Base-by-base conservation (phyloP, 2,797 vertebrate species). In the Buceros bicornis region DNA sequence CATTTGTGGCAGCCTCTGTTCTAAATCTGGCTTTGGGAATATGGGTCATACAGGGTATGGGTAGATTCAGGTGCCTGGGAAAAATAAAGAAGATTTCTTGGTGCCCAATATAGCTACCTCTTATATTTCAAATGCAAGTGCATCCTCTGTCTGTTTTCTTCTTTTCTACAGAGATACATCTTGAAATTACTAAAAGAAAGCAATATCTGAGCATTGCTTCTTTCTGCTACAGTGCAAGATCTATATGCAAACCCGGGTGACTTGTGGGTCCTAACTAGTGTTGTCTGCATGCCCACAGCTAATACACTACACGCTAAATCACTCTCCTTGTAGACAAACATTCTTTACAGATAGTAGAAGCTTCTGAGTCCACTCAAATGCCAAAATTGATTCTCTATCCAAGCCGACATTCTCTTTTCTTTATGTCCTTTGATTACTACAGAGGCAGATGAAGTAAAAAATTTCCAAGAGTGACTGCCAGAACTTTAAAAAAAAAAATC, bases 1-100 rank as follows among this genome's bases (percentile, higher is more conserved):
- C 29, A 87, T 80, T 96, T 94, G 69, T 92, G 92, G 51, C 48
- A 91, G 48, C 64, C 8, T 65, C 65, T 64, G 24, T 51, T 95
- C 74, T 82, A 94, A 95, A 94, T 74, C 67, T 73, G 74, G 31
- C 62, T 29, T 47, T 67, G 78, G 48, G 45, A 80, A 80, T 43
- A 51, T 15, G 31, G 11, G 6, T 4, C 17, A 57, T 16, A 29
- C 22, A 45, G 79, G 8, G 3, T 50, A 54, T 5, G n/a, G 25
- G 25, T 40, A 87, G 50, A 62, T 64, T 51, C 80, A 87, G 21
- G 26, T 64, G 13, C 26, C 10, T 17, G 26, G 57, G 9, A 35
- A 88, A 93, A 79, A 50, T 31, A 60, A 25, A 11, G 14, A 82
- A 33, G 14, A 42, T 48, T 81, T 85, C 47, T 64, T 91, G 29